Conservation (phyloP, 2,113 vertebrate species). For the Eulemur rufifrons region DNA sequence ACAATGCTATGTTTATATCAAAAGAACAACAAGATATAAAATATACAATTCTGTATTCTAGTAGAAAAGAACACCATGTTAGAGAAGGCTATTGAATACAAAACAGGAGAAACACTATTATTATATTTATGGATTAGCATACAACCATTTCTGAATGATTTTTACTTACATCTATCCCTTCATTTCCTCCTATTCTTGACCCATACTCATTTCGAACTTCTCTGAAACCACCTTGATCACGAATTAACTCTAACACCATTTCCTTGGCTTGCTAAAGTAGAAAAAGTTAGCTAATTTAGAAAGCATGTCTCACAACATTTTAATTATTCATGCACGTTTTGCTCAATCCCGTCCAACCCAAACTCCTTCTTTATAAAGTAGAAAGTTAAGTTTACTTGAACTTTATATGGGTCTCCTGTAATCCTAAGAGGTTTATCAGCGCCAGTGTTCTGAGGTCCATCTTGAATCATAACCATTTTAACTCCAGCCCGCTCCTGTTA, state of each 20-base stretch:
- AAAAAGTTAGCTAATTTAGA: conserved; percentile 57
- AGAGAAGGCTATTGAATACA: not conserved
- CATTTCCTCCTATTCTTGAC: conserved; percentile 93
- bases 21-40: not conserved
- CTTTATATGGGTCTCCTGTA: conserved; percentile 98
- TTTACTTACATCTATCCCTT: conserved; percentile 94
- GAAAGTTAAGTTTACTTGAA: conserved; percentile 88
- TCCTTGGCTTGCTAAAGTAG: conserved; percentile 97
- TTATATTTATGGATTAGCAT: not conserved
- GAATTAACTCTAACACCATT: conserved; percentile 99
- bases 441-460: conserved; percentile 98
- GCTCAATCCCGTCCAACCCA: not conserved
- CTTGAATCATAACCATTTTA: conserved; percentile 99
- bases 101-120: not conserved
- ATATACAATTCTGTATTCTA: not conserved
- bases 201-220: conserved; percentile 98
- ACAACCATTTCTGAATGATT: not conserved
- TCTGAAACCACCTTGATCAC: conserved; percentile 97
- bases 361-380: not conserved
- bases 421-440: conserved; percentile 98
- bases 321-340: not conserved
- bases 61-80: not conserved
- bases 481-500: conserved; percentile 95
- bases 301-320: not conserved
- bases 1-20: not conserved